Conservation (phyloP, 37 sponge, comb jelly and placozoan species). For the Eunapius fragilis region DNA sequence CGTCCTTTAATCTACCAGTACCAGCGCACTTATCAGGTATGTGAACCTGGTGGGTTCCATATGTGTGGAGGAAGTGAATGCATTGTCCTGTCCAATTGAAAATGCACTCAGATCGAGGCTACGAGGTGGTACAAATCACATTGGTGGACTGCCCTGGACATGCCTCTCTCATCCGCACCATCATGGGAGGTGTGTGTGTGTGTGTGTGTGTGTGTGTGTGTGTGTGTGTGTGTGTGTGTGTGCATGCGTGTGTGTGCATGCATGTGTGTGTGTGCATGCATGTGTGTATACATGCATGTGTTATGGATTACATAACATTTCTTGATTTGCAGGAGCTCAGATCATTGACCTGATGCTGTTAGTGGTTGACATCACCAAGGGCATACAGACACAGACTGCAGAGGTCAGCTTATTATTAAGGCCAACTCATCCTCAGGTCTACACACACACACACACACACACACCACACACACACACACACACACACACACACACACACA, state of each 20-base stretch:
- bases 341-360: constrained; percentile 97
- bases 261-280: too few species aligned
- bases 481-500: too few species aligned
- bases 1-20: constrained; percentile 78
- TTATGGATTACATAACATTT: too few species aligned
- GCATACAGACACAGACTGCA: constrained; percentile 80
- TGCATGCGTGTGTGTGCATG: too few species aligned
- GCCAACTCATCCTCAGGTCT: too few species aligned
- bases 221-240: background rate
- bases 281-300: background rate
- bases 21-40: constrained; percentile 66
- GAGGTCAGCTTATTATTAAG: too few species aligned
- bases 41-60: too few species aligned
- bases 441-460: too few species aligned
- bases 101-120: constrained; percentile 19
- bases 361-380: constrained; percentile 93
- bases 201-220: constrained; percentile 1
- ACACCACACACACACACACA: too few species aligned
- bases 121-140: constrained; percentile 83
- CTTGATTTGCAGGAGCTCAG: constrained; percentile 74
- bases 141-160: constrained; percentile 99
- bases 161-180: constrained; percentile 94
- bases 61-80: background rate
- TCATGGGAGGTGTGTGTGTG: constrained; percentile 87
- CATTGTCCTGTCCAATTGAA: background rate